Conservation (phyloP, 2,888 invertebrate species). For the Entomobrya proxima region DNA sequence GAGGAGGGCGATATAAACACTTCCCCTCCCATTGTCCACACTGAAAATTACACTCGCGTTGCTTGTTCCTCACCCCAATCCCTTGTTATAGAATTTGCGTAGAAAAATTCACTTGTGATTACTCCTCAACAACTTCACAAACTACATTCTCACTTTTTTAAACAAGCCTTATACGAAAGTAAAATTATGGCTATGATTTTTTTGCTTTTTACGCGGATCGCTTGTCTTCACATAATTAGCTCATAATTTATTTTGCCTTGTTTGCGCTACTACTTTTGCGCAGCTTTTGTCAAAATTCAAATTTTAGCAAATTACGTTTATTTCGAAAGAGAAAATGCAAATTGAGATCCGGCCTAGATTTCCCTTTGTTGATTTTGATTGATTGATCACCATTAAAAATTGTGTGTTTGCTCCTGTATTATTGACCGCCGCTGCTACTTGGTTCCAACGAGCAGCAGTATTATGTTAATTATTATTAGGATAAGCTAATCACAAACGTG, state of each 20-base stretch:
- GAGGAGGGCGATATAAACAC: conserved; percentile 20
- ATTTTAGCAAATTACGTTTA: neutral
- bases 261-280: neutral
- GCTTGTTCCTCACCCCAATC: neutral
- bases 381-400: conserved; percentile 50
- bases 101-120: neutral
- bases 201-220: neutral
- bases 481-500: neutral
- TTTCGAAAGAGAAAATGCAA: conserved; percentile 18
- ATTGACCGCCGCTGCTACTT: neutral
- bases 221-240: conserved; percentile 23
- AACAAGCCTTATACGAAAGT: neutral
- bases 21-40: conserved; percentile 57
- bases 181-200: neutral
- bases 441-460: neutral
- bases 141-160: conserved; percentile 24
- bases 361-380: conserved; percentile 46
- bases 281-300: conserved; percentile 22
- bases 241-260: conserved; percentile 9
- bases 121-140: neutral
- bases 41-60: neutral
- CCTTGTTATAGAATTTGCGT: neutral
- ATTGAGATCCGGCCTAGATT: conserved; percentile 58
- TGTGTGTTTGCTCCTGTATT: neutral
- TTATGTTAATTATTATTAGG: conserved; percentile 33